Evolutionary conservation across 1,140 invertebrate genomes (phyloP).

Genomic region (Diprion similis): DNA sequence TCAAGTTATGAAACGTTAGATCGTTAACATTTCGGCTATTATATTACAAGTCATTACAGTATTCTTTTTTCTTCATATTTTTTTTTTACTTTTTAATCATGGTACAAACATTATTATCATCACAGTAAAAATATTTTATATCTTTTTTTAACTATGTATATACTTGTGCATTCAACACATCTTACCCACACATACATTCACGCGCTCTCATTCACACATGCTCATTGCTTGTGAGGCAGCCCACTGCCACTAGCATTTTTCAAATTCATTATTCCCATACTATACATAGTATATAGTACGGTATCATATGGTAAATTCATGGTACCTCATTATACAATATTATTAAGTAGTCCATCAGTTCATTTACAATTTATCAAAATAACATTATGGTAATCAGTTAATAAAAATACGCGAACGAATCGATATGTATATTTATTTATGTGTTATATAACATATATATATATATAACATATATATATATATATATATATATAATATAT

Average conservation of each 20-base stretch:
- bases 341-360: constrained; percentile 51
- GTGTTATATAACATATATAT: too few species aligned
- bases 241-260: constrained; percentile 1
- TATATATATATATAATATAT: too few species aligned
- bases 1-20: constrained; percentile 43
- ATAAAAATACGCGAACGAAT: constrained; percentile 49
- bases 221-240: constrained; percentile 27
- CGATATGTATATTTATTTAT: constrained; percentile 32
- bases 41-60: constrained; percentile 45
- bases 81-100: constrained; percentile 47
- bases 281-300: constrained; percentile 17
- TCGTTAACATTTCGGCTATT: constrained; percentile 44
- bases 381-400: constrained; percentile 40
- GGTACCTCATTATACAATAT: not conserved
- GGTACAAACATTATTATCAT: constrained; percentile 65
- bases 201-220: constrained; percentile 25
- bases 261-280: constrained; percentile 20
- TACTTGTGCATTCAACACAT: constrained; percentile 39
- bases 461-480: too few species aligned
- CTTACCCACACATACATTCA: constrained; percentile 15
- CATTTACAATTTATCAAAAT: constrained; percentile 47
- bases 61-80: not conserved
- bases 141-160: constrained; percentile 39
- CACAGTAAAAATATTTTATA: constrained; percentile 64
- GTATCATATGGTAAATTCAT: not conserved